A percentile compares a stretch with the other conserved stretches of the same genome.
Conservation (phyloP, 2,888 invertebrate genomes). For the Nomada hirtipes region DNA sequence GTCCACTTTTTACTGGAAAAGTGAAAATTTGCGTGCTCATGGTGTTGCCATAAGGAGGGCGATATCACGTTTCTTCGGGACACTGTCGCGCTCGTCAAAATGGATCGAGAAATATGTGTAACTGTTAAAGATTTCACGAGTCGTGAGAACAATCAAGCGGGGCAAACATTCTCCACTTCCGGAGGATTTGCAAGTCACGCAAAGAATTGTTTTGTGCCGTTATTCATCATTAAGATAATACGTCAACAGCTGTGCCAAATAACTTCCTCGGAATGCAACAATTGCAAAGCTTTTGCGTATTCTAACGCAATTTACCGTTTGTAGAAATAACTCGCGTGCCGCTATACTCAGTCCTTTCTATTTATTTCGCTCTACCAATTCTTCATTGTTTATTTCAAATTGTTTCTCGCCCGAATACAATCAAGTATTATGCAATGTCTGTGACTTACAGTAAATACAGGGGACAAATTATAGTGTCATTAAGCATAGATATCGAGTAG, state of each 20-base stretch:
- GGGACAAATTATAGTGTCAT: slow-evolving; percentile 60
- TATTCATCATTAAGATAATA: slow-evolving; percentile 62
- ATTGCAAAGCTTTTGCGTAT: slow-evolving; percentile 28
- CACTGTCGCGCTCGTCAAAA: slow-evolving; percentile 4
- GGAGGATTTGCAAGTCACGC: slow-evolving; percentile 54
- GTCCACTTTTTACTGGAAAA: too few relatives aligned
- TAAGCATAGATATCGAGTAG: slow-evolving; percentile 37
- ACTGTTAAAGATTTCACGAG: not conserved
- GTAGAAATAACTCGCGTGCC: slow-evolving; percentile 36
- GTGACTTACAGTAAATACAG: slow-evolving; percentile 32
- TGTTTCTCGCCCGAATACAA: slow-evolving; percentile 6
- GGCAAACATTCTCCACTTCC: slow-evolving; percentile 18
- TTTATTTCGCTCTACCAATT: slow-evolving; percentile 33
- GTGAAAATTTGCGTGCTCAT: too few relatives aligned
- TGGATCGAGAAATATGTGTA: not conserved
- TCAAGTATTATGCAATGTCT: slow-evolving; percentile 27
- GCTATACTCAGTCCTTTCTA: slow-evolving; percentile 32
- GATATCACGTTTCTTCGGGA: not conserved
- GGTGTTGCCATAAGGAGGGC: too few relatives aligned
- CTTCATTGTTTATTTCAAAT: slow-evolving; percentile 30
- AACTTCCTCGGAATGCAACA: slow-evolving; percentile 40
- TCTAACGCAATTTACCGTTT: slow-evolving; percentile 56
- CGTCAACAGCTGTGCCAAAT: slow-evolving; percentile 57
- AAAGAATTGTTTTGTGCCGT: slow-evolving; percentile 62
- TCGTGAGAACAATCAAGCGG: slow-evolving; percentile 20